A percentile compares a stretch with the other conserved stretches of the same genome.
Evolutionary conservation across 2,888 invertebrate species (phyloP).

Genomic region (Embidobia sp.): DNA sequence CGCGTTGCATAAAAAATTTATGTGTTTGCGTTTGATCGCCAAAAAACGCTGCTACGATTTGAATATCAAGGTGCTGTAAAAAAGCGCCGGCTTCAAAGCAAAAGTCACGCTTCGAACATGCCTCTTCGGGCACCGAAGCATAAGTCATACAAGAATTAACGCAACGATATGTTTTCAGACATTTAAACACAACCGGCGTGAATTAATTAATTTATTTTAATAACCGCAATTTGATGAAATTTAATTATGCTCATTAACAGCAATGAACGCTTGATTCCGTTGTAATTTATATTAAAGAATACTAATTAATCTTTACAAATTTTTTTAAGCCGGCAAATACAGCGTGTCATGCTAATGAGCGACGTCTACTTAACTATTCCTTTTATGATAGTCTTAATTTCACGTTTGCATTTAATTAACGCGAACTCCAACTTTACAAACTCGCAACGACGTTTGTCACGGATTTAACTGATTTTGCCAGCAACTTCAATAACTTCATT

Average conservation of each 20-base stretch:
- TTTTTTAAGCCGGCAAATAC: slow-evolving; percentile 11
- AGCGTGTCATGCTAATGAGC: slow-evolving; percentile 22
- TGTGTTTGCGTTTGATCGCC: slow-evolving; percentile 25
- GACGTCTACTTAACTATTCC: slow-evolving; percentile 20
- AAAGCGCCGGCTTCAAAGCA: too few species aligned
- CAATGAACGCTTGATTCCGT: not conserved
- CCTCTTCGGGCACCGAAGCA: too few species aligned
- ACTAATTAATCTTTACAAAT: slow-evolving; percentile 16
- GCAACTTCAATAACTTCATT: too few species aligned
- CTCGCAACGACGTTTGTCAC: slow-evolving; percentile 3
- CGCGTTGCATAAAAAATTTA: slow-evolving; percentile 39
- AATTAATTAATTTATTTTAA: not conserved
- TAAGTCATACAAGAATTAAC: too few species aligned
- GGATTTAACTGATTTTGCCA: too few species aligned
- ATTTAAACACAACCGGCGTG: not conserved
- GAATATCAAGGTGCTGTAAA: slow-evolving; percentile 15
- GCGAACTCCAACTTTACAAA: slow-evolving; percentile 10
- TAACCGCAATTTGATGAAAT: not conserved
- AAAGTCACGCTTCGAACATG: too few species aligned
- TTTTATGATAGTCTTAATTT: slow-evolving; percentile 17
- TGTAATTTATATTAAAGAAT: slow-evolving; percentile 5
- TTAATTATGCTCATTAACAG: slow-evolving; percentile 1
- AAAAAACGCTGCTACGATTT: slow-evolving; percentile 22
- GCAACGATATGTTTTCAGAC: not conserved
- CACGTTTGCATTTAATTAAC: slow-evolving; percentile 33